Evolutionary conservation across 2,888 invertebrate species (phyloP), one percentile per base, ranked within the genome.

Genomic region (Heteromyza rotundicornis): DNA sequence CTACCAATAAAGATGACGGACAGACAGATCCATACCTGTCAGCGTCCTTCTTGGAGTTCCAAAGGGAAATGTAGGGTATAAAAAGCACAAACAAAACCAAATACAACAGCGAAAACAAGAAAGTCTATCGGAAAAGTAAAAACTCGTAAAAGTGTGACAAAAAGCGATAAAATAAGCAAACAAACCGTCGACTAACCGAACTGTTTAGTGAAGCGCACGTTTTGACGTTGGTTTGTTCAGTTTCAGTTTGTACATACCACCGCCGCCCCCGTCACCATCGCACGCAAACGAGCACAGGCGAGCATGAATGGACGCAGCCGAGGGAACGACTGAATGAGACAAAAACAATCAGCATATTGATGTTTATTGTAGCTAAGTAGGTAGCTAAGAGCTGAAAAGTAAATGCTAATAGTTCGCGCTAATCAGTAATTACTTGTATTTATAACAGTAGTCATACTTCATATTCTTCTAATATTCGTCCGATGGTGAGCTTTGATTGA

Each of bases 331-430:
- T 35, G 23, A 52, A 44, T 16, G 27, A 40, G 22, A 49, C 14
- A 19, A 24, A 17, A 52, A n/a, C n/a, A n/a, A 61, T 36, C 55
- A 50, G 32, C 60, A 61, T 44, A 52, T 27, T 22, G 27, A 47
- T 57, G 52, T 52, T 61, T 52, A 57, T 57, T 49, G 53, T 57
- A 23, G 49, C 47, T 53, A 57, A 60, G 35, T 51, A 58, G 36
- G 50, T 51, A 50, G 40, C 56, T 27, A 55, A n/a, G 17, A 49
- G 36, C 54, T 22, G 23, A 51, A 47, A 57, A 56, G 27, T 47
- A 57, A 54, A 53, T 62, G 62, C 47, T 57, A 62, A 62, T 36
- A 58, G 47, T 53, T 16, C 27, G 40, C 22, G 55, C 32, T 51
- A 50, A 61, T 44, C 23, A 47, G 49, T 57, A 57, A 47, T 53